These are phyloP conservation scores for Bombyx huttoni DNA, from an alignment of 2,888 invertebrate genomes.

Conservation along the genomic window DNA sequence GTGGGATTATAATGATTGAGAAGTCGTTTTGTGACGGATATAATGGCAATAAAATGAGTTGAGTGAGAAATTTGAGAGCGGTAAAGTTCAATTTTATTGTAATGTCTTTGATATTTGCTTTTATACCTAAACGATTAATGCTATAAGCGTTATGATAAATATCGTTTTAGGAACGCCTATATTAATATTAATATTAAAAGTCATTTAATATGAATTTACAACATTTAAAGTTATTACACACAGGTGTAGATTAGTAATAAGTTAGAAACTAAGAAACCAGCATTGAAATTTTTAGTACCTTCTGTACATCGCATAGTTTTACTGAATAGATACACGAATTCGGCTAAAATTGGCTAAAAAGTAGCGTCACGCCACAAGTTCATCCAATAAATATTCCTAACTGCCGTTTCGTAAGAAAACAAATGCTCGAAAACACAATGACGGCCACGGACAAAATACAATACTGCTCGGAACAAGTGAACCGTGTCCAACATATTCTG, in stretches of 20 bases:
- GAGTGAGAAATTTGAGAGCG: not conserved
- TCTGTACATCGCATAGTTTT: constrained; percentile 29
- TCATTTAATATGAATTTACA: too few relatives aligned
- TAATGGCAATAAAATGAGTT: constrained; percentile 1
- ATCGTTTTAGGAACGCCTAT: too few relatives aligned
- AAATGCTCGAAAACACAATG: constrained; percentile 67
- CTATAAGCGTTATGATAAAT: not conserved
- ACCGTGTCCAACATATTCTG: constrained; percentile 61
- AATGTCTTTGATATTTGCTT: not conserved
- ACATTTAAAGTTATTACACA: constrained; percentile 10
- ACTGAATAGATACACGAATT: constrained; percentile 37
- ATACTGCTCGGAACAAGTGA: constrained; percentile 57
- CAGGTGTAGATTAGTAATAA: too few relatives aligned
- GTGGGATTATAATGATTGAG: constrained; percentile 30
- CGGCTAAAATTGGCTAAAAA: constrained; percentile 61
- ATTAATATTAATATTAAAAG: constrained; percentile 20
- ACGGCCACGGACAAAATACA: constrained; percentile 52
- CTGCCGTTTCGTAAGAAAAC: constrained; percentile 65
- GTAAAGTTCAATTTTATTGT: not conserved
- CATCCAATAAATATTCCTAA: constrained; percentile 68
- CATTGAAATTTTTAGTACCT: too few relatives aligned
- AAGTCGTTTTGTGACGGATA: constrained; percentile 5
- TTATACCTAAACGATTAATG: not conserved
- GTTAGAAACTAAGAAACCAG: too few relatives aligned
- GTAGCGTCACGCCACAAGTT: constrained; percentile 61